Percentiles rank a stretch among this genome's conserved stretches.
These are phyloP conservation scores for Agrenia bidenticulata DNA, from an alignment of 2,888 invertebrate genomes.

Conservation along the genomic window DNA sequence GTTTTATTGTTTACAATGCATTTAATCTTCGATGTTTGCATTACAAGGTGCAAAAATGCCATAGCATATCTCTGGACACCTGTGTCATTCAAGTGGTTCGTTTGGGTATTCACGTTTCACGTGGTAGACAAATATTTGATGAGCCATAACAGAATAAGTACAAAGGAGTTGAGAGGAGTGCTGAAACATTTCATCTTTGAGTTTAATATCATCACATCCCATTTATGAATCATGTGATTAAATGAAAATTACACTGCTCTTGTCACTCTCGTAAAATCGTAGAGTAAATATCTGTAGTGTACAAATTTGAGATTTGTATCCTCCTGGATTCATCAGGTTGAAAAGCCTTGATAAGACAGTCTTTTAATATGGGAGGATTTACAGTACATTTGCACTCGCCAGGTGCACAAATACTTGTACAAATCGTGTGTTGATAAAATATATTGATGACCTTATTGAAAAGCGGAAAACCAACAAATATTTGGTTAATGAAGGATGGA, in stretches of 20 bases:
- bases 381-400: conserved; percentile 2
- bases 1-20: too few relatives aligned
- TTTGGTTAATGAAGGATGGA: too few relatives aligned
- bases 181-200: not conserved
- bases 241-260: not conserved
- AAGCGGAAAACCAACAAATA: too few relatives aligned
- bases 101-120: not conserved
- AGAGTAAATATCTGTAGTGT: not conserved
- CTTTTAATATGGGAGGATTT: not conserved
- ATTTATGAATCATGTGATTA: too few relatives aligned
- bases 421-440: too few relatives aligned
- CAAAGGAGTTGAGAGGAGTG: not conserved
- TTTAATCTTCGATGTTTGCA: conserved; percentile 11
- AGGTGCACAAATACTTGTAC: conserved; percentile 4
- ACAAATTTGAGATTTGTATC: too few relatives aligned
- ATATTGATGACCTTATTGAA: conserved; percentile 1
- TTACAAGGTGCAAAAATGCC: conserved; percentile 20
- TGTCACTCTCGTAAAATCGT: conserved; percentile 5
- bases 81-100: conserved; percentile 10
- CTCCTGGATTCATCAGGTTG: too few relatives aligned
- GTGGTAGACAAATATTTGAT: conserved; percentile 1
- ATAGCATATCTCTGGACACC: conserved; percentile 6
- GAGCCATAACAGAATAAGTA: too few relatives aligned
- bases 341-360: not conserved
- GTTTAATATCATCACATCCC: too few relatives aligned